Evolutionary conservation across 2,797 vertebrate genomes (phyloP).

Genomic region (Platyrinchus mystaceus): DNA sequence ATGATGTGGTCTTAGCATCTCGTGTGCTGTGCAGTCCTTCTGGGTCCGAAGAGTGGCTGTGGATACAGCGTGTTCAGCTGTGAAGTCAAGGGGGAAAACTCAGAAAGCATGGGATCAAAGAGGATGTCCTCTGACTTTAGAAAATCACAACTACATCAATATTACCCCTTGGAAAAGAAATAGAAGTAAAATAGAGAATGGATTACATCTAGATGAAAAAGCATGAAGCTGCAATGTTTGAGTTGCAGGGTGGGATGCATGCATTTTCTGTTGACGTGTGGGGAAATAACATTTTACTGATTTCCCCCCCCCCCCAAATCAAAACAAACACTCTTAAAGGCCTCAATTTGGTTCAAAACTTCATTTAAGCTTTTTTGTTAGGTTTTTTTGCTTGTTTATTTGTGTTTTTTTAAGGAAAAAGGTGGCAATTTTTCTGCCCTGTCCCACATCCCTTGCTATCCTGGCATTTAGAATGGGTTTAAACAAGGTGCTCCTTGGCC

Average conservation of each 20-base stretch:
- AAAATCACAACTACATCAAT: background rate
- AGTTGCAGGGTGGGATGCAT: background rate
- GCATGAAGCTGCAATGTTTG: background rate
- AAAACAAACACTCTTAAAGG: background rate
- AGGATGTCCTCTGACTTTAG: background rate
- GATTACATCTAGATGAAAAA: background rate
- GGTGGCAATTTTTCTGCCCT: background rate
- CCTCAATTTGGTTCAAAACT: background rate
- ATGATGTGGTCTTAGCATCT: background rate
- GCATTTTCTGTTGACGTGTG: background rate
- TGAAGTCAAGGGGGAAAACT: background rate
- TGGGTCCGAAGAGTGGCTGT: background rate
- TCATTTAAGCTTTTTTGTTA: background rate
- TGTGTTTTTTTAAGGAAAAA: background rate
- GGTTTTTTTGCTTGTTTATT: too few relatives aligned
- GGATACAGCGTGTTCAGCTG: too few relatives aligned
- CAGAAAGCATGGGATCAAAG: background rate
- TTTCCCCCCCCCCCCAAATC: fast-evolving
- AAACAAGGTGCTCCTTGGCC: conserved; percentile 47
- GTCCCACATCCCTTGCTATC: background rate
- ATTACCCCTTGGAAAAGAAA: background rate
- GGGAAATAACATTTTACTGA: background rate
- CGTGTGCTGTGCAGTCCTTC: background rate
- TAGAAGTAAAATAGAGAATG: background rate
- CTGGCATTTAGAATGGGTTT: background rate